These are phyloP conservation scores for Amiota communis DNA, from an alignment of 2,888 invertebrate species.

Conservation along the genomic window DNA sequence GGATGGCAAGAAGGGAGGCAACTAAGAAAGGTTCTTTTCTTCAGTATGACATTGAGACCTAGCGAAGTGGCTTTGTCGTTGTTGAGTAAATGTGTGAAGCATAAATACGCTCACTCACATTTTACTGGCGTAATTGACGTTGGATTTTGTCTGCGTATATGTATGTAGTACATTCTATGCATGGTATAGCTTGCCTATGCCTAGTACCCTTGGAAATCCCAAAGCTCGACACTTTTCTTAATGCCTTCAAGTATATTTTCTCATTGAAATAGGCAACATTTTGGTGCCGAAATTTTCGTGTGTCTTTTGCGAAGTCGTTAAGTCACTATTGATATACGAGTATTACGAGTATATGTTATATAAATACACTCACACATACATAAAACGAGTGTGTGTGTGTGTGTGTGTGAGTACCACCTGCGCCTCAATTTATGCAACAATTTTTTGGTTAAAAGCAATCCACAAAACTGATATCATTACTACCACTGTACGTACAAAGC, in stretches of 20 bases:
- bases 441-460: neutral
- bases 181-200: neutral
- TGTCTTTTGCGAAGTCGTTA: neutral
- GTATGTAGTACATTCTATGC: neutral
- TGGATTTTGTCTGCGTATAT: neutral
- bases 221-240: neutral
- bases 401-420: neutral
- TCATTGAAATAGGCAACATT: neutral
- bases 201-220: slow-evolving; percentile 1
- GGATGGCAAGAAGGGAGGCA: neutral
- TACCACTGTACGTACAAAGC: too few relatives aligned
- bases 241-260: neutral
- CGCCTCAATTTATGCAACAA: slow-evolving; percentile 19
- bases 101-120: slow-evolving; percentile 19
- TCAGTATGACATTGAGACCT: neutral
- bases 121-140: slow-evolving; percentile 10
- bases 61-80: slow-evolving; percentile 4
- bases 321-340: neutral
- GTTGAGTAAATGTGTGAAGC: slow-evolving; percentile 23
- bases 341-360: too few relatives aligned
- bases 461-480: too few relatives aligned
- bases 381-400: neutral
- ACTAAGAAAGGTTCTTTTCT: too few relatives aligned
- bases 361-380: too few relatives aligned
- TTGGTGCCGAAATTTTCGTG: neutral